Base-by-base conservation (phyloP, 2,888 invertebrate genomes). In the Lasioglossum zephyrum region DNA sequence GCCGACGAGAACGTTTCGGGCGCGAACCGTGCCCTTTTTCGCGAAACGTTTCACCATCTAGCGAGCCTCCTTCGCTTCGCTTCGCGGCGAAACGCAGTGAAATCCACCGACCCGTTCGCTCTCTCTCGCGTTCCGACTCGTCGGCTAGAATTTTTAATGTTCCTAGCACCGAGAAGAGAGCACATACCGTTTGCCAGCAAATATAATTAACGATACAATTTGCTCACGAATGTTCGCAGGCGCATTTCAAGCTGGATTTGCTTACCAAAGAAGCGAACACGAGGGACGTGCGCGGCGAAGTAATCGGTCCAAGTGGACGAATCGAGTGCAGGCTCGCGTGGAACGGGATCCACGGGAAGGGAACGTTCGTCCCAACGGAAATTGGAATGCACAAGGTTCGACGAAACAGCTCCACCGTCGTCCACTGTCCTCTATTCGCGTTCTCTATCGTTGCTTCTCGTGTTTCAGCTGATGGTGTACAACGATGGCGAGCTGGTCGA, bases 311-410 rank as follows among this genome's bases (percentile, higher is more conserved):
- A 18, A 96, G 97, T 87, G 98, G 98, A 82, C 96, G 97, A 85
- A 93, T 96, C 31, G 96, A 96, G 80, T 96, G 96, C 90, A 95
- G 96, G 87, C 94, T 95, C 53, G 93, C 93, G 69, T 95, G 95
- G 95, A 95, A 92, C 82, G 94, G 95, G 57, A 89, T 92, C 72
- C 91, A 93, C 73, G 98, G 98, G 2, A 97, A 97, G 88, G 99
- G 98, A 13, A 97, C 97, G 84, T 99, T 98, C 93, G 96, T 97
- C 13, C 98, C 99, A 0, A 97, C 97, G 88, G 98, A 98, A 95
- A 97, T 98, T 91, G 99, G 99, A 88, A 98, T 98, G 97, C 99
- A 99, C 94, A 98, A 98, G 96, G 96, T 96, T 92, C 0, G 76
- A 77, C 57, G n/a, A 26, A 4, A 39, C 36, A 9, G 2, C 8